Evolutionary conservation across 2,113 vertebrate species (phyloP).

Genomic region (Aspiorhynchus laticeps): DNA sequence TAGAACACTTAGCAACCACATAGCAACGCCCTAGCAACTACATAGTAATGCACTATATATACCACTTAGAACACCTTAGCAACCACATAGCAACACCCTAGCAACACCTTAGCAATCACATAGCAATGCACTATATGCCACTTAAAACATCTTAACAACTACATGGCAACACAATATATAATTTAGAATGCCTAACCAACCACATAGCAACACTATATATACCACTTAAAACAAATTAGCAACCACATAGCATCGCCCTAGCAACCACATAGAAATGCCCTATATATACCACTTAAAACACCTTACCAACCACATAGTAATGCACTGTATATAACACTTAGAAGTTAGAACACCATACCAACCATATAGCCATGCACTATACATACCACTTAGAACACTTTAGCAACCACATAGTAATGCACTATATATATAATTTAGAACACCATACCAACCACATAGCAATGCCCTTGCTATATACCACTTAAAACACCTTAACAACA

Average conservation of each 20-base stretch:
- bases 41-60: too few species aligned
- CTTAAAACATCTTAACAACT: too few species aligned
- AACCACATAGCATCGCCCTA: background rate
- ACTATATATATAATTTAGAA: background rate
- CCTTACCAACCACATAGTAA: background rate
- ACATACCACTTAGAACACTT: background rate
- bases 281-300: background rate
- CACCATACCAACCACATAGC: background rate
- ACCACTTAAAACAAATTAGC: background rate
- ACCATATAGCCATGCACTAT: background rate
- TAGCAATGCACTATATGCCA: background rate
- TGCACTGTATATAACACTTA: background rate
- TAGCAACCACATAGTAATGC: background rate
- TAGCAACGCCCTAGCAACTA: too few species aligned
- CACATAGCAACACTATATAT: background rate
- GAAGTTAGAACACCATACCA: background rate
- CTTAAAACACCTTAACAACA: background rate
- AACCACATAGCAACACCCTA: background rate
- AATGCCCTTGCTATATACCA: background rate
- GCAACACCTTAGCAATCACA: background rate
- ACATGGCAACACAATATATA: background rate
- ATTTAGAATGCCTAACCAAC: too few species aligned
- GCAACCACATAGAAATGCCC: background rate
- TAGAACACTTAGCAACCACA: too few species aligned
- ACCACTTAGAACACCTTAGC: background rate